These are phyloP conservation scores for Elysia crispata DNA, from an alignment of 2,888 invertebrate genomes.

Conservation along the genomic window DNA sequence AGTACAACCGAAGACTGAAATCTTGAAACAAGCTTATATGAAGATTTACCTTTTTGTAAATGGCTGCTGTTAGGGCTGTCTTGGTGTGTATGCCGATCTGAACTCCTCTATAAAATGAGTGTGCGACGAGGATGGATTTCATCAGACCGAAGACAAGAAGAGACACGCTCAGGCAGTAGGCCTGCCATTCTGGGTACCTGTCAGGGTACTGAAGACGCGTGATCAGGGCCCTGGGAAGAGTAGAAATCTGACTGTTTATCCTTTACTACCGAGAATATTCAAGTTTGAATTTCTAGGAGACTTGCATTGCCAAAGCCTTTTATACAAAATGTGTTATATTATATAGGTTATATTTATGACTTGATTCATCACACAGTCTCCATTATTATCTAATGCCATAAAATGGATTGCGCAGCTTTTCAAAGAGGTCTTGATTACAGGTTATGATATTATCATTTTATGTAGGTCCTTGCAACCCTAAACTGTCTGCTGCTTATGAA, in stretches of 20 bases:
- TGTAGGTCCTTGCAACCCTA: no score
- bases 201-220: conserved; percentile 50
- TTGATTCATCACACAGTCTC: no score
- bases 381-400: no score
- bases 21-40: background rate
- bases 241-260: background rate
- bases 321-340: no score
- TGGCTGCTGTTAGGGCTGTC: conserved; percentile 89
- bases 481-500: no score
- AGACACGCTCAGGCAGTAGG: conserved; percentile 87
- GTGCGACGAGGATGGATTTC: conserved; percentile 83
- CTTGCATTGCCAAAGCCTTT: no score
- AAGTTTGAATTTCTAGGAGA: no score
- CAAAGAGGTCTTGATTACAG: no score
- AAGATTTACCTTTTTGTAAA: conserved; percentile 85
- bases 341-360: no score
- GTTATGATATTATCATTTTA: no score
- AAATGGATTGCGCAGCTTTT: no score
- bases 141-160: conserved; percentile 86
- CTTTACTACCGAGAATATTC: background rate
- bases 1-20: background rate
- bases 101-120: conserved; percentile 31
- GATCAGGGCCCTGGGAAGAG: conserved; percentile 41
- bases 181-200: conserved; percentile 83
- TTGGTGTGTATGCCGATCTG: conserved; percentile 83